Evolutionary conservation across 2,113 vertebrate species (phyloP).

Genomic region (Ageneiosus marmoratus): DNA sequence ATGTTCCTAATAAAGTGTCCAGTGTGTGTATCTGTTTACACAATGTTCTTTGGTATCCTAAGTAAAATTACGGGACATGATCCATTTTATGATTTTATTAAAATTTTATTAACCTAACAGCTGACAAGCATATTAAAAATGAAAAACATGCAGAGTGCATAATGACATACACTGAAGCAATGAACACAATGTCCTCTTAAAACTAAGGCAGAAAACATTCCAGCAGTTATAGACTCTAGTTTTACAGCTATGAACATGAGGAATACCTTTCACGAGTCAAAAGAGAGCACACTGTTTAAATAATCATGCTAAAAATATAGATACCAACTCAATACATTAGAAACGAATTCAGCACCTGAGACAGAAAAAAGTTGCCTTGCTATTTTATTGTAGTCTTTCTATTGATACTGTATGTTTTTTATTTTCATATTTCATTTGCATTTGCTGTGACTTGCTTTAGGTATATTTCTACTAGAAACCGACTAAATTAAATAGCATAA

Average conservation of each 20-base stretch:
- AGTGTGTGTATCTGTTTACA: neutral
- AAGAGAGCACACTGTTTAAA: neutral
- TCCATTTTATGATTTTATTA: neutral
- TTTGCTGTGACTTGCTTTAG: neutral
- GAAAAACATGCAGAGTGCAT: neutral
- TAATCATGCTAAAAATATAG: neutral
- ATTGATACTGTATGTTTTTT: neutral
- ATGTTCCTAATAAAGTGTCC: no score
- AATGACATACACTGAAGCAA: slow-evolving; percentile 9
- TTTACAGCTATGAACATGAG: slow-evolving; percentile 60
- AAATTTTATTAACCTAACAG: no score
- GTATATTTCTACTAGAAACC: neutral
- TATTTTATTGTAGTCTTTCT: neutral
- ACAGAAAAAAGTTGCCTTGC: neutral
- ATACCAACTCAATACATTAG: neutral
- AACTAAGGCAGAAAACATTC: slow-evolving; percentile 59
- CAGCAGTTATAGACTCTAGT: slow-evolving; percentile 55
- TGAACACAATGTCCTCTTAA: slow-evolving; percentile 39
- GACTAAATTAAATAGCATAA: neutral
- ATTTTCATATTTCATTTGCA: neutral
- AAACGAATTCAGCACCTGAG: neutral
- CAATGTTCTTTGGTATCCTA: neutral
- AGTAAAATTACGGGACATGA: neutral
- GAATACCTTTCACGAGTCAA: slow-evolving; percentile 37
- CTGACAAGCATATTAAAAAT: neutral